Evolutionary conservation across 1,140 invertebrate genomes (phyloP).

Genomic region (Triops longicaudatus): DNA sequence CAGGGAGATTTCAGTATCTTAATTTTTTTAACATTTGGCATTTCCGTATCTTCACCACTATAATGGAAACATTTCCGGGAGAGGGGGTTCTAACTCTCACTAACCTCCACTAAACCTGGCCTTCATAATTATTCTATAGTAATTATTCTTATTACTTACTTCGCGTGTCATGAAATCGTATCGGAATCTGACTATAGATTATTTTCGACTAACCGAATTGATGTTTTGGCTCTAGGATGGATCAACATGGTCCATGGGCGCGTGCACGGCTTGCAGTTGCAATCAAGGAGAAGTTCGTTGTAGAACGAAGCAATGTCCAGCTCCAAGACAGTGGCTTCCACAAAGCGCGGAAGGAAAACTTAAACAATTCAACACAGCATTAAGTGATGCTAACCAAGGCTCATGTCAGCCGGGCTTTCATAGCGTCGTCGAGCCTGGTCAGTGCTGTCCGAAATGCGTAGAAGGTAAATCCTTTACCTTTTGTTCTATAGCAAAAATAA

Average conservation of each 20-base stretch:
- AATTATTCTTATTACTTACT: too few relatives aligned
- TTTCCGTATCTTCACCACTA: too few relatives aligned
- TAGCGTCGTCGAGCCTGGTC: conserved; percentile 56
- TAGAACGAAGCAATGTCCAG: conserved; percentile 61
- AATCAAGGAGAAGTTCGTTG: conserved; percentile 67
- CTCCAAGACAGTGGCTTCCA: conserved; percentile 29
- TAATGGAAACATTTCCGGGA: too few relatives aligned
- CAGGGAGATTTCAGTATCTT: too few relatives aligned
- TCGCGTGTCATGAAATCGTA: too few relatives aligned
- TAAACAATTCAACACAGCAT: not conserved
- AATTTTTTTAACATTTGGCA: too few relatives aligned
- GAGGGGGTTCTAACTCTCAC: too few relatives aligned
- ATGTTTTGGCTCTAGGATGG: conserved; percentile 53
- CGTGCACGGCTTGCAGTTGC: conserved; percentile 76
- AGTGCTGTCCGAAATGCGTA: conserved; percentile 78
- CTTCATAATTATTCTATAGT: too few relatives aligned
- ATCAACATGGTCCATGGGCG: conserved; percentile 72
- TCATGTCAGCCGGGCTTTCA: conserved; percentile 63
- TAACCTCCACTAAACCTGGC: too few relatives aligned
- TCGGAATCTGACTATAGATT: too few relatives aligned
- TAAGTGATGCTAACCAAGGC: conserved; percentile 37
- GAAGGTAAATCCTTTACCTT: conserved; percentile 51
- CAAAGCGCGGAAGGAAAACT: not conserved
- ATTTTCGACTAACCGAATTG: not conserved
- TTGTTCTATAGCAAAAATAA: not conserved